Evolutionary conservation across 2,888 invertebrate genomes (phyloP).

Genomic region (Didymodactylos carnosus): DNA sequence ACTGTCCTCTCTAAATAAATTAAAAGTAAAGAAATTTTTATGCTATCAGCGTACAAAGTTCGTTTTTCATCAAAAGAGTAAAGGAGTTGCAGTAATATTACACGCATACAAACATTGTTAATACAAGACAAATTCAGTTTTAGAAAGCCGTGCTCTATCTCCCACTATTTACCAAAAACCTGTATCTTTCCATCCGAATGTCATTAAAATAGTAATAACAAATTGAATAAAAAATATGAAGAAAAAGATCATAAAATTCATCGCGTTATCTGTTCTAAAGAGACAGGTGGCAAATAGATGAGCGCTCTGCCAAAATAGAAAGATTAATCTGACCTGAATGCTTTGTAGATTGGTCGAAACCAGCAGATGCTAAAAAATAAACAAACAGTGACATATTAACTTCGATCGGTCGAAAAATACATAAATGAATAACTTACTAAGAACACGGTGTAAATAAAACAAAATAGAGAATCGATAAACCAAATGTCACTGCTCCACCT

Average conservation of each 20-base stretch:
- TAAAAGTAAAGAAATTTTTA: conserved; percentile 16
- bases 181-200: conserved; percentile 5
- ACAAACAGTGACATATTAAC: too few relatives aligned
- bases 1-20: conserved; percentile 60
- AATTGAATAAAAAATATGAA: conserved; percentile 10
- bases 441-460: conserved; percentile 82
- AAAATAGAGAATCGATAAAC: conserved; percentile 67
- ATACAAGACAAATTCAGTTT: too few relatives aligned
- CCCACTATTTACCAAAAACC: conserved; percentile 9
- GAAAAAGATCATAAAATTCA: conserved; percentile 19
- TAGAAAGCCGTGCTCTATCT: too few relatives aligned
- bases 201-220: background rate
- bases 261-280: conserved; percentile 7
- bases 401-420: too few relatives aligned
- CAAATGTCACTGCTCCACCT: conserved; percentile 49
- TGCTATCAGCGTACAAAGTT: too few relatives aligned
- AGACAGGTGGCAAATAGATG: too few relatives aligned
- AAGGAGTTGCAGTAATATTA: too few relatives aligned
- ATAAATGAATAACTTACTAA: too few relatives aligned
- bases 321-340: conserved; percentile 48
- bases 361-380: too few relatives aligned
- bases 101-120: too few relatives aligned
- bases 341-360: conserved; percentile 97
- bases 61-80: too few relatives aligned
- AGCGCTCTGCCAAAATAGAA: conserved; percentile 2